Percentiles rank a stretch among this genome's conserved stretches.
phyloP scores from a whole-genome alignment of 2,888 invertebrate genomes.

The Patella caerulea region DNA sequence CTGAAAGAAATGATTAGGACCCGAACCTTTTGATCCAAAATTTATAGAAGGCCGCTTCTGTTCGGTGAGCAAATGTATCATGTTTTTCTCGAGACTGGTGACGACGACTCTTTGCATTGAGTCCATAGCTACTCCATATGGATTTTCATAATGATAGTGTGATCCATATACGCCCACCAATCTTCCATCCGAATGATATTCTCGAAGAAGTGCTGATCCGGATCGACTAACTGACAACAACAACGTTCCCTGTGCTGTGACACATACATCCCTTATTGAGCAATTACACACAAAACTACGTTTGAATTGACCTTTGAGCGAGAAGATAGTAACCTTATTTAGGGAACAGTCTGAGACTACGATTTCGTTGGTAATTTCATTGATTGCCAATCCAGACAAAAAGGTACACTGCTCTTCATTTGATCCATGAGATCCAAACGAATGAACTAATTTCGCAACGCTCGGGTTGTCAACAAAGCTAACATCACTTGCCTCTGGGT shows the following conservation, averaged over 20 bases:
- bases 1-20: slow-evolving; percentile 45
- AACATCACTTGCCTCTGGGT: slow-evolving; percentile 21
- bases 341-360: slow-evolving; percentile 44
- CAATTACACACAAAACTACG: slow-evolving; percentile 50
- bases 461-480: slow-evolving; percentile 21
- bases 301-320: slow-evolving; percentile 40
- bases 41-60: slow-evolving; percentile 47
- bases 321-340: slow-evolving; percentile 47
- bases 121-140: slow-evolving; percentile 50
- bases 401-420: slow-evolving; percentile 43
- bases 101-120: slow-evolving; percentile 43
- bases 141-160: slow-evolving; percentile 52
- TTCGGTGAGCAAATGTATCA: slow-evolving; percentile 49
- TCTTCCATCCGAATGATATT: slow-evolving; percentile 46
- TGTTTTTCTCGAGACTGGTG: slow-evolving; percentile 51
- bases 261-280: slow-evolving; percentile 47
- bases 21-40: slow-evolving; percentile 54
- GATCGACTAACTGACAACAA: slow-evolving; percentile 46
- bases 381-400: slow-evolving; percentile 44
- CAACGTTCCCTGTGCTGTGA: slow-evolving; percentile 44
- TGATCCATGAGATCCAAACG: slow-evolving; percentile 46
- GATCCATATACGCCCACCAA: slow-evolving; percentile 43
- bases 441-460: slow-evolving; percentile 25
- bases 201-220: slow-evolving; percentile 43
- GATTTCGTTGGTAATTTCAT: slow-evolving; percentile 43